Evolutionary conservation across 2,888 invertebrate species (phyloP).

Genomic region (Ceratothoa steindachneri): DNA sequence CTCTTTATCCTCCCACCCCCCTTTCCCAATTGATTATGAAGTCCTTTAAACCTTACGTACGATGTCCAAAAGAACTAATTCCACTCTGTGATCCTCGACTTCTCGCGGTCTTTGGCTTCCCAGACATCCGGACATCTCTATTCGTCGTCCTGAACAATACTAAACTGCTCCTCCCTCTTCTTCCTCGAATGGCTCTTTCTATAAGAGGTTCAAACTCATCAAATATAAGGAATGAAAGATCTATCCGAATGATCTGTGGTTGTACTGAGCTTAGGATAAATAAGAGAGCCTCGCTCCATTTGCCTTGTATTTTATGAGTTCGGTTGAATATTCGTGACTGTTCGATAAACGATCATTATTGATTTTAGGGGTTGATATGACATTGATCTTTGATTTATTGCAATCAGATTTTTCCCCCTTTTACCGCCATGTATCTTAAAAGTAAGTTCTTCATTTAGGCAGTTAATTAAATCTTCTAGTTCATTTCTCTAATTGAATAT

Average conservation of each 20-base stretch:
- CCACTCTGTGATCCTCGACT: neutral
- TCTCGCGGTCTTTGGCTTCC: neutral
- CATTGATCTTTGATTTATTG: too few species aligned
- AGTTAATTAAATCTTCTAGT: neutral
- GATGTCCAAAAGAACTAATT: neutral
- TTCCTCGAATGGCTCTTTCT: neutral
- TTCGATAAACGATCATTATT: too few species aligned
- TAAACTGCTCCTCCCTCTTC: neutral
- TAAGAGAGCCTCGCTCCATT: neutral
- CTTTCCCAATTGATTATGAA: too few species aligned
- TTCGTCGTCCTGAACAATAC: neutral
- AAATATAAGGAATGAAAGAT: neutral
- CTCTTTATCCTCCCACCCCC: too few species aligned
- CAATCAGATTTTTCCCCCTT: too few species aligned
- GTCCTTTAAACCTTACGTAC: neutral
- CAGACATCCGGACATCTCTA: too few species aligned
- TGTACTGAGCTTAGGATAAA: neutral
- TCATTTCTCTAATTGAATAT: neutral
- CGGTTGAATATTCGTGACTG: too few species aligned
- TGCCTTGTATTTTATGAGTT: neutral
- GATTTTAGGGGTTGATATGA: too few species aligned
- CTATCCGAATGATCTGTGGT: neutral
- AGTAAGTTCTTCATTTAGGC: neutral
- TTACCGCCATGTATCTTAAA: too few species aligned
- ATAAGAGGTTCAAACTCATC: slow-evolving; percentile 6